Base-by-base conservation (phyloP, 2,113 vertebrate species). In the Megalops atlanticus region DNA sequence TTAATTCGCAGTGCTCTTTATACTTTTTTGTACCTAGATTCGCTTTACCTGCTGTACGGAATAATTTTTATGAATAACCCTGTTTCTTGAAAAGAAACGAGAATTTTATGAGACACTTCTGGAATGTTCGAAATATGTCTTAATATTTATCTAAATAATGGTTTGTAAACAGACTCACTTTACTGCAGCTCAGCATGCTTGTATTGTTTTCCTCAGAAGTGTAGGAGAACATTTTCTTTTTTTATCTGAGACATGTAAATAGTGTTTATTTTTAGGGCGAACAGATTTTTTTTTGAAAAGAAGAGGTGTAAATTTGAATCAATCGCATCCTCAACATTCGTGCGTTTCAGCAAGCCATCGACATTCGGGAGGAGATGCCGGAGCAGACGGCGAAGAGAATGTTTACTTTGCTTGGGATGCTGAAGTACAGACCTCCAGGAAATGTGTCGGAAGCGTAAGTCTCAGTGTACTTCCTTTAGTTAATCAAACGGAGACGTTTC, bases 381-480 rank as follows among this genome's bases (percentile, higher is more conserved):
- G 98, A 99, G 82, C 97, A 98, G 84, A 99, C 97, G 68, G 94
- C 96, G 24, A 99, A 97, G 89, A 95, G 98, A 74, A 97, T 97
- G 93, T 94, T 96, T 88, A 92, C 86, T 73, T 89, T 99, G 75
- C 92, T 99, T 74, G 95, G 95, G 68, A 95, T 98, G 92, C 93
- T 99, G 75, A 99, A 99, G 81, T 99, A 99, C 89, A 97, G 94
- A 89, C 97, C 97, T 83, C 94, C 95, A 41, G 96, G 95, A 81
- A 94, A 89, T 45, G 52, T 87, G 16, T 89, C 95, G 33, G 97
- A 99, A 87, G 92, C 96, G 98, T 99, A 88, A 90, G 92, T 91
- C 36, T 24, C 27, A 73, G 41, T 69, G 7, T 39, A 40, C 27
- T 27, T 31, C 8, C 70, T 58, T 54, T 76, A 72, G 31, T 43